Evolutionary conservation across 2,797 vertebrate species (phyloP), one percentile per base, ranked within the genome.

Genomic region (Catharus ustulatus): DNA sequence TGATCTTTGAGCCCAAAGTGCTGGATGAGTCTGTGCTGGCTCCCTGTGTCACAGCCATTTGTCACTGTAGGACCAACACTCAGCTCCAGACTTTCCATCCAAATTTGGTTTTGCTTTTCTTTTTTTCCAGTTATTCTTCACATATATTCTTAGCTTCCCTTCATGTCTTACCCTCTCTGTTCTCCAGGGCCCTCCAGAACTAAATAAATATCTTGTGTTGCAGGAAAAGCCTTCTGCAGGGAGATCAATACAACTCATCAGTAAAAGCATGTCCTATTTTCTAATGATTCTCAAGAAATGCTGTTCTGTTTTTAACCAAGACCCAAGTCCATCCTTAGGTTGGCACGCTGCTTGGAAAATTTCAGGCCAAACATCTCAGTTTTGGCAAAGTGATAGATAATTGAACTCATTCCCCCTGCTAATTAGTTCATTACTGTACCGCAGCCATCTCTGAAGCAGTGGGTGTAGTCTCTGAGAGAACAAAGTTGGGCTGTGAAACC

Each of bases 361-460:
- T 62, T 81, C 23, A 57, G 57, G 64, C 42, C 52, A 55, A 94
- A 84, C n/a, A 55, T 32, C 71, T 89, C 42, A 9, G 18, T 85
- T 95, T 86, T 91, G 66, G 73, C 58, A 14, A 76, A 92, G 57
- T 2, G 6, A 36, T 84, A 87, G 69, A 72, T 48, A 84, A 67
- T 66, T 91, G 83, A 78, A 87, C 51, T 81, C 43, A 93, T 88
- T 38, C 43, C 87, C 87, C 79, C 34, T 23, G 79, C 54, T 89
- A 91, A 85, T 92, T 89, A 66, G 75, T 95, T 94, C 93, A 86
- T 95, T 27, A 68, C 78, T 90, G 89, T 87, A 77, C 46, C 52
- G 7, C 27, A 61, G 84, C 88, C 93, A 84, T 92, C 63, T 69
- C 87, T 80, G 82, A 43, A 66, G 89, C 72, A 15, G 22, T 78